Conservation (phyloP, 1,140 invertebrate genomes). For the Hirudo medicinalis region DNA sequence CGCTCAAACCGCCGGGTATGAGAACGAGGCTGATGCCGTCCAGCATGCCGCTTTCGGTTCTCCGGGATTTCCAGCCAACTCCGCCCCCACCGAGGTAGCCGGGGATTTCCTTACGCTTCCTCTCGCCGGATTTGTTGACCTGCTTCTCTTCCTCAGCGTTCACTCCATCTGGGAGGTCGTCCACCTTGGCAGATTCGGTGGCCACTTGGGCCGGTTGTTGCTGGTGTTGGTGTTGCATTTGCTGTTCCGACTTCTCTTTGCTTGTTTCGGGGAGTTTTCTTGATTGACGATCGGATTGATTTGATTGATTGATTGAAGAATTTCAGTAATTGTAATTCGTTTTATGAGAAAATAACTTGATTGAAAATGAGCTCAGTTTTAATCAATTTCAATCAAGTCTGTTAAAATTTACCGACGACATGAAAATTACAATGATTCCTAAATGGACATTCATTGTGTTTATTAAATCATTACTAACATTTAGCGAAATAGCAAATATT, state of each 20-base stretch:
- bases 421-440: not conserved
- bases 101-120: not conserved
- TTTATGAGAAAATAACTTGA: too few relatives aligned
- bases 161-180: constrained; percentile 9
- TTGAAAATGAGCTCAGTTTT: too few relatives aligned
- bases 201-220: not conserved
- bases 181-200: not conserved
- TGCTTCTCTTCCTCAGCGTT: not conserved
- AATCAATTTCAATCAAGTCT: too few relatives aligned
- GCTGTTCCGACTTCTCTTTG: not conserved
- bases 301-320: not conserved
- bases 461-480: too few relatives aligned
- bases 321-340: too few relatives aligned
- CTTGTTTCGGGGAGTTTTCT: not conserved
- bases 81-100: not conserved
- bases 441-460: too few relatives aligned
- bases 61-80: not conserved
- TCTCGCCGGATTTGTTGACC: not conserved
- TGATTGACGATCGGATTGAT: not conserved
- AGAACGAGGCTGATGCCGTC: not conserved
- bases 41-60: not conserved
- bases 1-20: constrained; percentile 24
- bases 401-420: not conserved
- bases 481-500: too few relatives aligned
- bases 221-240: not conserved